Conservation (phyloP, 2,888 invertebrate species). For the Onchidella celtica region DNA sequence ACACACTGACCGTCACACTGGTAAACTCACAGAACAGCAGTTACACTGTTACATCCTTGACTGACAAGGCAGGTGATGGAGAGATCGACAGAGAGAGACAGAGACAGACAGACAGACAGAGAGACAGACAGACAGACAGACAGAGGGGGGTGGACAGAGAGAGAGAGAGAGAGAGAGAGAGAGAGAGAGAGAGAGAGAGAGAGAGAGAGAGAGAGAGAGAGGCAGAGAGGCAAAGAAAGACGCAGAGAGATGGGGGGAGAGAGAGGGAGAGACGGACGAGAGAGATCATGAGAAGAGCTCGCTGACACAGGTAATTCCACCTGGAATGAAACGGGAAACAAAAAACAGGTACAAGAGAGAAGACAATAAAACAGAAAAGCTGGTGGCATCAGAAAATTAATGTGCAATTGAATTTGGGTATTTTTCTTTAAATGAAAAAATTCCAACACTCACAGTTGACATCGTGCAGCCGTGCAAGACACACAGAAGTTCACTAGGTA, state of each 20-base stretch:
- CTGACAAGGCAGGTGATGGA: not conserved
- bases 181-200: not conserved
- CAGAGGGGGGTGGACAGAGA: not conserved
- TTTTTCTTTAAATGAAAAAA: no score
- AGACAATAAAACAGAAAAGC: no score
- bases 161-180: not conserved
- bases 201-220: not conserved
- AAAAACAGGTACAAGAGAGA: no score
- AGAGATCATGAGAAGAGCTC: no score
- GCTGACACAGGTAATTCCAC: no score
- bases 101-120: constrained; percentile 25
- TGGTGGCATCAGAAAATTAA: no score
- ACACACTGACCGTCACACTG: constrained; percentile 1
- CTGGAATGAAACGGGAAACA: no score
- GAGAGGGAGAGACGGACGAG: constrained; percentile 8
- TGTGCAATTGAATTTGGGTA: no score
- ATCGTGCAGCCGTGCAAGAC: no score
- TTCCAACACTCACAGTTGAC: no score
- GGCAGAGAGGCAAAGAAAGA: not conserved
- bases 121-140: not conserved
- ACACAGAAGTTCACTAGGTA: no score
- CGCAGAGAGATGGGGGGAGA: not conserved
- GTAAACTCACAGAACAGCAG: not conserved
- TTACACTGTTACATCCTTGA: no score
- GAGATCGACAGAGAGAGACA: constrained; percentile 1